Conservation (phyloP, 2,113 vertebrate species). For the Dryoscopus gambensis region DNA sequence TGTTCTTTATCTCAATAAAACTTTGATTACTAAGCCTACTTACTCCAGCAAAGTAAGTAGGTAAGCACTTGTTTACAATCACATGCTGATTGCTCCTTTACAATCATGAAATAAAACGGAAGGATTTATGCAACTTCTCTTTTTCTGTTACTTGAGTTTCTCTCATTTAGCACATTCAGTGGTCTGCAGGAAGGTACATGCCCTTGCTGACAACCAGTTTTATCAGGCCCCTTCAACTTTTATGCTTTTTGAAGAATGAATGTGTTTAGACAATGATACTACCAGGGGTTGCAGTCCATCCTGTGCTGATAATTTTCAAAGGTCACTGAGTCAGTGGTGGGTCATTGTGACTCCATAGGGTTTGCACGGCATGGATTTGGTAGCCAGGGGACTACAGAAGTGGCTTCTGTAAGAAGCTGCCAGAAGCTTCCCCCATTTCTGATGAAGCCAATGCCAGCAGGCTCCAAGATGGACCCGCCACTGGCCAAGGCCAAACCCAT, state of each 20-base stretch:
- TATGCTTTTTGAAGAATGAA: neutral
- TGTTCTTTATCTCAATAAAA: neutral
- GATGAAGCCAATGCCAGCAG: neutral
- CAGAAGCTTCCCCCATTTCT: neutral
- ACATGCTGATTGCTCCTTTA: neutral
- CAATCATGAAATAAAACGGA: neutral
- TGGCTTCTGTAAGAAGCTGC: neutral
- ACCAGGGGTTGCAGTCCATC: too few species aligned
- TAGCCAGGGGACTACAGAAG: neutral
- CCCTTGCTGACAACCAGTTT: neutral
- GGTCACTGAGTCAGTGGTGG: neutral
- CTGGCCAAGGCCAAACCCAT: neutral
- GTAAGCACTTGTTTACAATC: neutral
- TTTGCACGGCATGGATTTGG: neutral
- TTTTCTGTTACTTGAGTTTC: neutral
- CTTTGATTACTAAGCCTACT: neutral
- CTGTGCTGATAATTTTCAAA: neutral
- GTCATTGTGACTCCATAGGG: neutral
- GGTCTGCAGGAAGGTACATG: neutral
- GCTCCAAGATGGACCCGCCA: fast-evolving
- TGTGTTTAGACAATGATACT: neutral
- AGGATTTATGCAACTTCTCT: neutral
- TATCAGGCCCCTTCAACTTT: neutral
- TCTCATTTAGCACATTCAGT: neutral
- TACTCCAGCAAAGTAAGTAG: neutral